A percentile compares a stretch with the other conserved stretches of the same genome.
phyloP scores from a whole-genome alignment of 1,140 invertebrate species.

The Nomia melanderi region DNA sequence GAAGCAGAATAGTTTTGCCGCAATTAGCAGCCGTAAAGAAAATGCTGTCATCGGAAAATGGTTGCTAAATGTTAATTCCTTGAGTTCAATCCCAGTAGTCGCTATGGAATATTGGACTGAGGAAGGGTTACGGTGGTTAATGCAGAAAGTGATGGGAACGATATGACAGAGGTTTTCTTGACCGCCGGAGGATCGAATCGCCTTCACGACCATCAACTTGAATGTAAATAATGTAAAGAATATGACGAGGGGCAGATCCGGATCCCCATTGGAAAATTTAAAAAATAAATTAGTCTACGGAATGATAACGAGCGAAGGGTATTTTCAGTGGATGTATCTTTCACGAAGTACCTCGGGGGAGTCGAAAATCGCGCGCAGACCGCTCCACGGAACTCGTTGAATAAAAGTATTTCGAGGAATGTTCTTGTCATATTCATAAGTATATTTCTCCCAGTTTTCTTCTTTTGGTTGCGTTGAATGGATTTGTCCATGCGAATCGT shows the following conservation, averaged over 20 bases:
- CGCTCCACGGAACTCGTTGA: not conserved
- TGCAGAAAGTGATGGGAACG: not conserved
- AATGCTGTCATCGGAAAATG: slow-evolving; percentile 23
- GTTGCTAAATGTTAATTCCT: not conserved
- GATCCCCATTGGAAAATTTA: slow-evolving; percentile 5
- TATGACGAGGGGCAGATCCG: not conserved
- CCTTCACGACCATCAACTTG: not conserved
- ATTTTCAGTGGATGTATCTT: slow-evolving; percentile 8
- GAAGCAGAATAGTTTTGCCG: slow-evolving; percentile 34
- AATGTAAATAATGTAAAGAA: slow-evolving; percentile 21
- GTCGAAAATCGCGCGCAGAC: not conserved
- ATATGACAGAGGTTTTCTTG: not conserved
- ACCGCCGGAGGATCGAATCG: not conserved
- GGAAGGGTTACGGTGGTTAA: too few species aligned
- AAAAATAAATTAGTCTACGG: slow-evolving; percentile 17
- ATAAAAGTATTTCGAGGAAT: not conserved
- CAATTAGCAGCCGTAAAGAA: slow-evolving; percentile 35
- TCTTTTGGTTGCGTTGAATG: not conserved
- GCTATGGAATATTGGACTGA: slow-evolving; percentile 12
- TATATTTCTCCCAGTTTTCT: not conserved
- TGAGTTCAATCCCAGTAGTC: not conserved
- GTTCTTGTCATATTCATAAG: not conserved
- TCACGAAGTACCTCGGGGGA: not conserved
- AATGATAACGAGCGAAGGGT: slow-evolving; percentile 5
- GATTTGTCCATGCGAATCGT: too few species aligned